Base-by-base conservation (phyloP, 2,797 vertebrate species). In the Ibycter americanus region DNA sequence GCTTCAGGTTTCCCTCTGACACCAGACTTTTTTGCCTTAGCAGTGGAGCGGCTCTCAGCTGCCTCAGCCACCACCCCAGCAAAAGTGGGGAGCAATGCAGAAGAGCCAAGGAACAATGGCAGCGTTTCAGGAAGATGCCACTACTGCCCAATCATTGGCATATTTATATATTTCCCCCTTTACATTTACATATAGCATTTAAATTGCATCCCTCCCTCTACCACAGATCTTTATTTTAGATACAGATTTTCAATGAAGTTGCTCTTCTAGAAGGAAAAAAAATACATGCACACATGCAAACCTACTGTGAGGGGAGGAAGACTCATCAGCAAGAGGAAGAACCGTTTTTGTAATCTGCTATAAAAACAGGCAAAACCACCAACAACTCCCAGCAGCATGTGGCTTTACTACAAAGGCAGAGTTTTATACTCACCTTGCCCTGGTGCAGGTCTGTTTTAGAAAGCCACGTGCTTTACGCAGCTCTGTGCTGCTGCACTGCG, bases 281-380 rank as follows among this genome's bases (percentile, higher is more conserved):
- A 44, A 31, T 0, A 25, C 0, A 38, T 10, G 5, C 85, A 6
- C 10, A 5, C 2, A 1, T 21, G 25, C 5, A 83, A 26, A 34
- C 14, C 20, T 47, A 12, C 63, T 59, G 17, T 27, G 49, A 62
- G 54, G 68, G 9, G 4, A 71, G 15, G 20, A 79, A 83, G 65
- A 13, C 8, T 52, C 68, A 40, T 79, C 65, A 79, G 26, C 2
- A 7, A 61, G 31, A 71, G 11, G 31, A 85, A 65, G 51, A 79
- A 8, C 0, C 1, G 8, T 13, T 56, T 63, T 71, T 51, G 22
- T 17, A 49, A 66, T 65, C 42, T 56, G 5, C 32, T 56, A 5
- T 31, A 65, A 87, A 93, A 94, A 71, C 13, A 74, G 18, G 13
- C 73, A 89, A 91, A 95, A 44, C 0, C 47, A 44, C 51, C 36